Base-by-base conservation (phyloP, 2,888 invertebrate species). In the Glomeris marginata region DNA sequence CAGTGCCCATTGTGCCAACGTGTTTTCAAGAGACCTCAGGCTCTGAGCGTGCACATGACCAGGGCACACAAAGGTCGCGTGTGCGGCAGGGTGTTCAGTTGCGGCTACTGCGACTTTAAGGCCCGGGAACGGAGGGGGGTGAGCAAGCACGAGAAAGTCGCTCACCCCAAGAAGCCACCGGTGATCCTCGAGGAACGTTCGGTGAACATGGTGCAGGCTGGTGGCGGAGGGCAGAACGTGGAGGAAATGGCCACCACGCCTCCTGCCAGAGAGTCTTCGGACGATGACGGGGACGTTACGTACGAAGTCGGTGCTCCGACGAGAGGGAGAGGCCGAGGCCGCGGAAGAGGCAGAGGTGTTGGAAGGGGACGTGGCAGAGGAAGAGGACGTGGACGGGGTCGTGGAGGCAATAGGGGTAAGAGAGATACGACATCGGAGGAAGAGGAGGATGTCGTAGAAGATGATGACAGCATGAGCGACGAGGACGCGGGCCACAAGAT, bases 311-410 rank as follows among this genome's bases (percentile, higher is more conserved):
- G 41, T 10, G 16, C 10, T 2, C 15, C 2, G 16, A 10, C 6
- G 20, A 21, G 43, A 11, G n/a, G 49, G 41, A 15, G 51, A 15
- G 41, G 41, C 16, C 13, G 22, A 36, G 21, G 45, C 16, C 18
- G 16, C 10, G 40, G 18, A 3, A 15, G 21, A 43, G 20, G 43
- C 11, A 21, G 43, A 43, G n/a, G n/a, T n/a, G n/a, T n/a, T n/a
- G n/a, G 49, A 51, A 15, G 51, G 20, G 41, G 41, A 28, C 13
- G 22, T 41, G 21, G 45, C 33, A 3, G 45, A 5, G 18, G 40
- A 38, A 38, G 40, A 38, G 15, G 18, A 28, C 28, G 28, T 28
- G 28, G 28, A 3, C n/a, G 44, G 28, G n/a, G 44, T 35, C 34
- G 10, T 33, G 34, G 35, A 20, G 1, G 21, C 18, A 10, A 35